Evolutionary conservation across 2,888 invertebrate genomes (phyloP).

Genomic region (Hermaeophaga mercurialis): DNA sequence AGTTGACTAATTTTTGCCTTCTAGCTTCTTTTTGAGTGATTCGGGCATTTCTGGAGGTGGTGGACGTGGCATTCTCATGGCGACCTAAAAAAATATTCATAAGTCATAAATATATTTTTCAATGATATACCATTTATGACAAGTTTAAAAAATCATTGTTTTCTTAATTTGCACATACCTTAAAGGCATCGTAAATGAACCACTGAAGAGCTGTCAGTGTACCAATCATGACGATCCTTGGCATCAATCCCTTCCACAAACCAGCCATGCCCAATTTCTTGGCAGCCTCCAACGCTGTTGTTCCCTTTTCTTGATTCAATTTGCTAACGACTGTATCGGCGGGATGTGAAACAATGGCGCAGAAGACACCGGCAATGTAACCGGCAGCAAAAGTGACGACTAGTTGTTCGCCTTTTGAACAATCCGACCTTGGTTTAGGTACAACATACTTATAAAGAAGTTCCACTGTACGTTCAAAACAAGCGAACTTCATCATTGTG

Average conservation of each 20-base stretch:
- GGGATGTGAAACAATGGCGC: conserved; percentile 97
- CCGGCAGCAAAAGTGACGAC: conserved; percentile 93
- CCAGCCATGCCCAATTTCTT: conserved; percentile 76
- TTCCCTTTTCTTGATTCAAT: conserved; percentile 90
- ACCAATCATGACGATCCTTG: conserved; percentile 97
- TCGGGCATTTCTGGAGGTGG: conserved; percentile 97
- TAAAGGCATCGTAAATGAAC: conserved; percentile 96
- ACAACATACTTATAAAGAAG: conserved; percentile 87
- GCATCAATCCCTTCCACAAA: conserved; percentile 88
- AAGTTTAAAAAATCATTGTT: too few relatives aligned
- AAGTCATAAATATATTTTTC: conserved; percentile 16
- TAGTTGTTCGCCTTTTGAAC: conserved; percentile 91
- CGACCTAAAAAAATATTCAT: conserved; percentile 63
- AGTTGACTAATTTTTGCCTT: conserved; percentile 48
- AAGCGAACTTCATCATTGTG: conserved; percentile 99
- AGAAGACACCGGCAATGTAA: conserved; percentile 99
- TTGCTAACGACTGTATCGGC: conserved; percentile 98
- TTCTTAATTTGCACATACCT: conserved; percentile 44
- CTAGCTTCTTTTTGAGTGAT: conserved; percentile 77
- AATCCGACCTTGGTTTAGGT: conserved; percentile 91
- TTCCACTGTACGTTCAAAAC: conserved; percentile 97
- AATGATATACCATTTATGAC: background rate
- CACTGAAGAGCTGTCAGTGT: conserved; percentile 95
- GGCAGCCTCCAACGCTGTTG: conserved; percentile 73
- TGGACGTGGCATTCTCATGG: conserved; percentile 86